phyloP scores from a whole-genome alignment of 2,797 vertebrate species.

The Sebastes hubbsi region DNA sequence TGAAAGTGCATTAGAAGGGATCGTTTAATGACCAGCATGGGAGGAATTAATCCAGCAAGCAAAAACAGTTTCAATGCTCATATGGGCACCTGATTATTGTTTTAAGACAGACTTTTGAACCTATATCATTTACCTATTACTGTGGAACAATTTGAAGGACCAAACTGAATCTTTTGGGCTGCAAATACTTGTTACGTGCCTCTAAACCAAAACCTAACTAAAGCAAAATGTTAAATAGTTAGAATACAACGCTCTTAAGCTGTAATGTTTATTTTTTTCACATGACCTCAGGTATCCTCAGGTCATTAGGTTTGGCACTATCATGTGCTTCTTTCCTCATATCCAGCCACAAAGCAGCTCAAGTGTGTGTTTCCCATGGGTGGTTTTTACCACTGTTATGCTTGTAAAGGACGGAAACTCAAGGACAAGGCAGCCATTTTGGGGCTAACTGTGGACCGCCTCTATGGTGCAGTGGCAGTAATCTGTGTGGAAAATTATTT shows the following conservation, averaged over 20 bases:
- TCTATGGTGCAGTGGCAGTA: conserved; percentile 28
- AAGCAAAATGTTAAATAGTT: not conserved
- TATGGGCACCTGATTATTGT: not conserved
- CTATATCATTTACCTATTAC: not conserved
- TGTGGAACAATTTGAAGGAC: not conserved
- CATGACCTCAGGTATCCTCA: not conserved
- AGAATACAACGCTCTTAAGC: not conserved
- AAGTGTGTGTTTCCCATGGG: not conserved
- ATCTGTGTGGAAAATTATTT: conserved; percentile 54
- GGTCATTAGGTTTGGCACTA: not conserved
- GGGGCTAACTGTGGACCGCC: not conserved
- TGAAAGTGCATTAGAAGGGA: not conserved
- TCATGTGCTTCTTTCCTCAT: not conserved
- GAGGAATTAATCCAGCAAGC: not conserved
- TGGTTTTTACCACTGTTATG: conserved; percentile 15
- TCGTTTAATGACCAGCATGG: not conserved
- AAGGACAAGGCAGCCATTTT: conserved; percentile 73
- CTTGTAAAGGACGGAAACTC: conserved; percentile 44
- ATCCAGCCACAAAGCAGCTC: not conserved
- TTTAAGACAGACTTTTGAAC: not conserved
- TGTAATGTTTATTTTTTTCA: not conserved
- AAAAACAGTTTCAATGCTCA: not conserved
- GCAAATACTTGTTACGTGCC: not conserved
- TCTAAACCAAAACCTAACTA: not conserved
- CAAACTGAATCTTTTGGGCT: not conserved